Percentiles rank a stretch among this genome's conserved stretches.
phyloP scores from a whole-genome alignment of 2,113 vertebrate species.

The Upupa epops region DNA sequence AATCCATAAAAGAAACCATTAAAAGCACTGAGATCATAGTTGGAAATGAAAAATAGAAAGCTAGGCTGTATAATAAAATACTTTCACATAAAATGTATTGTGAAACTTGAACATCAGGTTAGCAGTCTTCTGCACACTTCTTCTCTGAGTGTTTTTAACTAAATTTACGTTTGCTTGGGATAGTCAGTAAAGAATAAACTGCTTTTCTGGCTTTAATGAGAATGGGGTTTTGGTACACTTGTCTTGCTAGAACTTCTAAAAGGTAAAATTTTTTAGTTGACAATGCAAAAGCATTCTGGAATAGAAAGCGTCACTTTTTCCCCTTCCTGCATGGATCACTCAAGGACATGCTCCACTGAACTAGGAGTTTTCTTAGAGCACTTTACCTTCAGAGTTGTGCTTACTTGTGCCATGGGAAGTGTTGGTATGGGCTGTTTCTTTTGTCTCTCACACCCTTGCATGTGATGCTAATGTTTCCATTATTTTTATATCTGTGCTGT shows the following conservation, averaged over 20 bases:
- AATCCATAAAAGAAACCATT: neutral
- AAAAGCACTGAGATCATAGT: neutral
- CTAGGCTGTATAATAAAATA: neutral
- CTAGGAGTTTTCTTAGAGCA: neutral
- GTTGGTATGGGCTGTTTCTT: slow-evolving; percentile 12
- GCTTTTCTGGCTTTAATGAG: neutral
- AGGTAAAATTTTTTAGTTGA: neutral
- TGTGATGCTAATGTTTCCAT: slow-evolving; percentile 47
- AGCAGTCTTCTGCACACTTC: neutral
- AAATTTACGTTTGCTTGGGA: neutral
- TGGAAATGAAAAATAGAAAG: neutral
- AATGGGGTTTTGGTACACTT: neutral
- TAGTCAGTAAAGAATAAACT: neutral
- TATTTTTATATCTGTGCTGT: slow-evolving; percentile 39
- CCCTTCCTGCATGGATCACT: neutral
- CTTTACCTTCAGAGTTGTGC: neutral
- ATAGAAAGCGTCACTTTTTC: neutral
- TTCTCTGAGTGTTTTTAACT: neutral
- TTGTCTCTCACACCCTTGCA: slow-evolving; percentile 20
- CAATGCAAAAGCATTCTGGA: neutral
- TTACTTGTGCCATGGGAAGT: neutral
- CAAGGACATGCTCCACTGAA: neutral
- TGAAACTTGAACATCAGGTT: neutral
- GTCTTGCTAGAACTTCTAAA: neutral
- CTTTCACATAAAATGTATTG: neutral